These are phyloP conservation scores for Nasua narica DNA, from an alignment of 2,797 vertebrate genomes.

Conservation along the genomic window DNA sequence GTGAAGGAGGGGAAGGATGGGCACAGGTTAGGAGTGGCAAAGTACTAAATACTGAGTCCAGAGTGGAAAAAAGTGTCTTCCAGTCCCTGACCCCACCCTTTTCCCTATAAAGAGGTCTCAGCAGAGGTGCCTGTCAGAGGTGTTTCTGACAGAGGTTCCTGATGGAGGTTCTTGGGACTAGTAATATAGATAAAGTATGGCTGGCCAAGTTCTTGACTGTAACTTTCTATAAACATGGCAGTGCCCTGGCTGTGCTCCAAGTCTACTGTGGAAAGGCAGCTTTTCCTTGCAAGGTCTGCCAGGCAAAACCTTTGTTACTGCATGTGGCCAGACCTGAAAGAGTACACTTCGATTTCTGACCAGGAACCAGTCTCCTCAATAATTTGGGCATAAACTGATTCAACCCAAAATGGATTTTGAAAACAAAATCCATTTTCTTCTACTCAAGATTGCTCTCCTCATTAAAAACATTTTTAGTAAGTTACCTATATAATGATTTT, in stretches of 20 bases:
- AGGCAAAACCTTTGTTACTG: background rate
- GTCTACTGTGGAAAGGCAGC: background rate
- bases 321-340: background rate
- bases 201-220: no score
- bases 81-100: accelerated
- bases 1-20: background rate
- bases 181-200: background rate
- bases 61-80: background rate
- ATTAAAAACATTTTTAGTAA: background rate
- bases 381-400: background rate
- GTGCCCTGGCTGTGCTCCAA: accelerated
- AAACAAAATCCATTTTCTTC: background rate
- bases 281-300: background rate
- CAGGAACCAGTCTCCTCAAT: background rate
- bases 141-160: accelerated
- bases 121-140: background rate
- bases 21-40: background rate
- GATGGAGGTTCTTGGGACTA: no score
- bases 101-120: background rate
- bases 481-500: background rate
- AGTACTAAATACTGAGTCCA: background rate
- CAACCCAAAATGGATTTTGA: background rate
- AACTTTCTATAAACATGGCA: background rate
- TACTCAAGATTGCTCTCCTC: background rate
- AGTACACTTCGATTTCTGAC: background rate